phyloP scores from a whole-genome alignment of 2,888 invertebrate genomes.

The Drosophila lutescens region DNA sequence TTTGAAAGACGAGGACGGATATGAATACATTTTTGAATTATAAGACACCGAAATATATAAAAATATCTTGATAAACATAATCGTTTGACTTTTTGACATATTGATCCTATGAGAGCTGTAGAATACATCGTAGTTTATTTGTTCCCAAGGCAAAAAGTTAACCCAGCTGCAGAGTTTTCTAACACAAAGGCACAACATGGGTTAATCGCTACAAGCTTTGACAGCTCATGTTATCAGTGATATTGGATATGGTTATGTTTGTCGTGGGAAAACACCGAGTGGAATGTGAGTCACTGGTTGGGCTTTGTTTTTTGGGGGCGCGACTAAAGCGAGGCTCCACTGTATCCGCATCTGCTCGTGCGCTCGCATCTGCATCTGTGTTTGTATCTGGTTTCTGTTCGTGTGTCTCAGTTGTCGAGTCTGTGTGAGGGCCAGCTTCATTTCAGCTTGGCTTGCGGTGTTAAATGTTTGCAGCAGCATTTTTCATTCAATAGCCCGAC shows the following conservation, averaged over 20 bases:
- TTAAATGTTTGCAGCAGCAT: conserved; percentile 76
- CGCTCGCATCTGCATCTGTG: conserved; percentile 20
- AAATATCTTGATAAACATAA: too few relatives aligned
- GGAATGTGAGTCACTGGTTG: conserved; percentile 13
- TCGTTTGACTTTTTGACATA: too few relatives aligned
- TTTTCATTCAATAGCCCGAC: conserved; percentile 74
- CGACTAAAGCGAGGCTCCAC: conserved; percentile 15
- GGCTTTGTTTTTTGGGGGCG: not conserved
- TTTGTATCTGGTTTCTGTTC: conserved; percentile 2
- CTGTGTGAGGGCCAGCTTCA: conserved; percentile 68
- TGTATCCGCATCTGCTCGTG: conserved; percentile 40
- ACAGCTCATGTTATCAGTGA: conserved; percentile 7
- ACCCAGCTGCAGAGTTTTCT: too few relatives aligned
- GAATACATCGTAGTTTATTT: too few relatives aligned
- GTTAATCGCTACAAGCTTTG: not conserved
- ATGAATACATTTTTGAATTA: too few relatives aligned
- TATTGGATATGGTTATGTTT: not conserved
- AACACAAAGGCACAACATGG: not conserved
- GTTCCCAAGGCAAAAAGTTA: too few relatives aligned
- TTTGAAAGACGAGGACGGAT: too few relatives aligned
- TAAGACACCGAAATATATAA: too few relatives aligned
- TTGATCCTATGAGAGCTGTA: too few relatives aligned
- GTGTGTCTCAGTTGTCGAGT: conserved; percentile 5
- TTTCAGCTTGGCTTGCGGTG: conserved; percentile 73
- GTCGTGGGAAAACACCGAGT: not conserved